Evolutionary conservation across 2,797 vertebrate species (phyloP).

Genomic region (Streptopelia turtur): DNA sequence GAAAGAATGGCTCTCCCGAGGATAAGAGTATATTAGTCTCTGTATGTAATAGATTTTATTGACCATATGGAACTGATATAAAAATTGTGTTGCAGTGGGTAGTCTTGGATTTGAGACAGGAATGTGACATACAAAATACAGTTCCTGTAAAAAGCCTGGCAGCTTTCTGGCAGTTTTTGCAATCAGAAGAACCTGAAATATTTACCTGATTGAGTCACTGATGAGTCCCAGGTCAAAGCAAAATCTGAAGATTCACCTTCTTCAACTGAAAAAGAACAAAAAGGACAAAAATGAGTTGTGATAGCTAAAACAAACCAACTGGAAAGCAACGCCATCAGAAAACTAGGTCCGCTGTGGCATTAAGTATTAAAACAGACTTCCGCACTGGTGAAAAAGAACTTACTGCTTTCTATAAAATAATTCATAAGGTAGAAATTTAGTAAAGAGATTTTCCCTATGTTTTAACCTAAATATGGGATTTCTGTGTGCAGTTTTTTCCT

Average conservation of each 20-base stretch:
- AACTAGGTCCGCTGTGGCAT: neutral
- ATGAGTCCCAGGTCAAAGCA: conserved; percentile 91
- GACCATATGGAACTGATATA: conserved; percentile 89
- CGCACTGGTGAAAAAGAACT: neutral
- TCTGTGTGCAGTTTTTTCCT: neutral
- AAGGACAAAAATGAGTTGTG: conserved; percentile 68
- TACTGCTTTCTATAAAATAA: conserved; percentile 21
- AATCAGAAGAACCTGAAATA: conserved; percentile 49
- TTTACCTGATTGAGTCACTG: conserved; percentile 90
- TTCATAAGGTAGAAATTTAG: neutral
- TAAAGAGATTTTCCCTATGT: neutral
- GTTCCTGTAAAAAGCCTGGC: conserved; percentile 67
- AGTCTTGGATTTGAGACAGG: conserved; percentile 75
- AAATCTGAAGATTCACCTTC: conserved; percentile 94
- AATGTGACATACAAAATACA: conserved; percentile 74
- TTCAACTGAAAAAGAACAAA: conserved; percentile 84
- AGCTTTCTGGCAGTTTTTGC: conserved; percentile 65
- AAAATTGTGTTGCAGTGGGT: conserved; percentile 74
- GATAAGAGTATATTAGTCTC: conserved; percentile 70
- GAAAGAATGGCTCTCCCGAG: conserved; percentile 63
- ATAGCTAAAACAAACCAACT: conserved; percentile 31
- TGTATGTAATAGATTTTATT: conserved; percentile 77
- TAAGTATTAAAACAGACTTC: conserved; percentile 48
- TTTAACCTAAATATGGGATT: neutral
- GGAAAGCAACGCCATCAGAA: conserved; percentile 1